A percentile compares a stretch with the other conserved stretches of the same genome.
phyloP scores from a whole-genome alignment of 64 coral and sea anemone genomes.

The Stichodactyla helianthus region DNA sequence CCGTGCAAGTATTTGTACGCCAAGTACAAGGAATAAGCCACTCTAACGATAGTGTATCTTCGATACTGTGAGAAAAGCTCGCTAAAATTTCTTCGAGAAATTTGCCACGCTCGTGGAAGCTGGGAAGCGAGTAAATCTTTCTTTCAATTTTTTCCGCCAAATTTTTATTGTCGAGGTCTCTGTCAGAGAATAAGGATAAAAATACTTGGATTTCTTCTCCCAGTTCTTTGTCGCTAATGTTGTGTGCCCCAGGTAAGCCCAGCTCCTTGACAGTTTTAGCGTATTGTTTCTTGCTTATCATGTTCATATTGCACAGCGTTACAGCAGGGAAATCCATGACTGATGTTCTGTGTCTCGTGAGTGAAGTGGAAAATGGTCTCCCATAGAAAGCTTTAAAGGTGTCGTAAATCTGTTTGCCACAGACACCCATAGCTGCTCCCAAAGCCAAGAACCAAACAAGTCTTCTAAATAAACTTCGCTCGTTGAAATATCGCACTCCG shows the following conservation, averaged over 20 bases:
- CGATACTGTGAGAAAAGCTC: neutral
- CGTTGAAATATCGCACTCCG: conserved; percentile 11
- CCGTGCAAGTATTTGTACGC: neutral
- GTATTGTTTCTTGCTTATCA: conserved; percentile 13
- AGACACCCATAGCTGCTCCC: neutral
- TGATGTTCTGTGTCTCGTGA: neutral
- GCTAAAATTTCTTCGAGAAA: neutral
- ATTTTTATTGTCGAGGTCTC: neutral
- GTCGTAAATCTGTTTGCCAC: neutral
- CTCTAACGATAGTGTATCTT: neutral
- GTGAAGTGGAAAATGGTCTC: neutral
- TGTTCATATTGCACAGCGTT: conserved; percentile 14
- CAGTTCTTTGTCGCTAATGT: neutral
- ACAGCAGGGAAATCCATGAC: conserved; percentile 7
- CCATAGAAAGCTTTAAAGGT: neutral
- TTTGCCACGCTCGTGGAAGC: neutral
- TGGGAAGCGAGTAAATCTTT: too few species aligned
- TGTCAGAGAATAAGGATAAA: neutral
- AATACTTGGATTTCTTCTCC: neutral
- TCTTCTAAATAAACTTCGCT: neutral
- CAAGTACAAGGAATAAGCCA: conserved; percentile 11
- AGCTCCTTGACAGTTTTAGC: neutral
- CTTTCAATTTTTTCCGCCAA: neutral
- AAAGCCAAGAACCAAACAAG: conserved; percentile 13
- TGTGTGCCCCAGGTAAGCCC: neutral